Conservation (phyloP, 1,140 invertebrate genomes). For the Drosophila arawakana region DNA sequence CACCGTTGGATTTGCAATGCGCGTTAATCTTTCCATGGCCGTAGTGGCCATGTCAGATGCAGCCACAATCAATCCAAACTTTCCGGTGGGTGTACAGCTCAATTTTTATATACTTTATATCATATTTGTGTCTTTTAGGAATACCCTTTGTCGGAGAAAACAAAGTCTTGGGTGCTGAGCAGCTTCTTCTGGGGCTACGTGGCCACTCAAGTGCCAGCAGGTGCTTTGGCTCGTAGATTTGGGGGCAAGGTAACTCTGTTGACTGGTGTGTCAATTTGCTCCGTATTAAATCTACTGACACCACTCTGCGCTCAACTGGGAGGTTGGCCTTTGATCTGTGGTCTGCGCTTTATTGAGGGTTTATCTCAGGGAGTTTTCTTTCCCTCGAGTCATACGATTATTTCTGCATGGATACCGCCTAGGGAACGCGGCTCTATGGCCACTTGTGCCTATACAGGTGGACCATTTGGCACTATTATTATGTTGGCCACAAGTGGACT, state of each 20-base stretch:
- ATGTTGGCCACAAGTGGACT: conserved; percentile 87
- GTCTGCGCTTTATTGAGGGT: conserved; percentile 89
- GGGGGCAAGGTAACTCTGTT: conserved; percentile 85
- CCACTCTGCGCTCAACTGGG: conserved; percentile 76
- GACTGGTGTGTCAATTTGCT: conserved; percentile 68
- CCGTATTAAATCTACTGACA: conserved; percentile 79
- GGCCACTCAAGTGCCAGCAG: conserved; percentile 87
- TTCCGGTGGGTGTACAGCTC: conserved; percentile 58
- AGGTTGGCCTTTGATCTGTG: conserved; percentile 86
- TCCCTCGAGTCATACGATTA: conserved; percentile 90
- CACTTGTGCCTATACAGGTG: conserved; percentile 87
- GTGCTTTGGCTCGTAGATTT: conserved; percentile 87
- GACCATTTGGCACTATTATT: conserved; percentile 90
- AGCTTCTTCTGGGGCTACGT: conserved; percentile 88
- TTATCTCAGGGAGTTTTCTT: conserved; percentile 91
- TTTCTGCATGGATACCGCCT: conserved; percentile 90
- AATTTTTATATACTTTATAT: background rate
- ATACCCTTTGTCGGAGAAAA: conserved; percentile 40
- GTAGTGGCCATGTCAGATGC: conserved; percentile 88
- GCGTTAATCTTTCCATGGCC: conserved; percentile 88
- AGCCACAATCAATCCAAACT: conserved; percentile 45
- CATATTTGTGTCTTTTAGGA: conserved; percentile 12
- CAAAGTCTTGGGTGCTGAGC: conserved; percentile 85
- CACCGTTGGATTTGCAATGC: conserved; percentile 86
- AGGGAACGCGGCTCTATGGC: conserved; percentile 86